These are phyloP conservation scores for Hedychridium roseum DNA, from an alignment of 2,888 invertebrate genomes.

Conservation along the genomic window DNA sequence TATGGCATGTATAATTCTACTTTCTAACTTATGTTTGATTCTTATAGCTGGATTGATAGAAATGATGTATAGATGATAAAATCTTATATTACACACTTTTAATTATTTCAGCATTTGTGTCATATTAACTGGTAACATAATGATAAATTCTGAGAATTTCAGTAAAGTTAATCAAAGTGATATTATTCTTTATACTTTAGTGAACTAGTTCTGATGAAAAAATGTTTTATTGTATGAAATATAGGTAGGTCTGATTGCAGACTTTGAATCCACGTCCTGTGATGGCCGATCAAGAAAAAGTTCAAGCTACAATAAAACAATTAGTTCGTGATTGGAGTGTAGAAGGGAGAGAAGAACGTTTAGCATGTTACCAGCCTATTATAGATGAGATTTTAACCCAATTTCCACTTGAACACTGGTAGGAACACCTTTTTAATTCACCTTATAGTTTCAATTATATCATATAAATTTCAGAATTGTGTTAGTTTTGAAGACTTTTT, in stretches of 20 bases:
- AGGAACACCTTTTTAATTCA: constrained; percentile 22
- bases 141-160: too few species aligned
- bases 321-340: constrained; percentile 97
- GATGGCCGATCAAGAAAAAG: constrained; percentile 74
- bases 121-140: too few species aligned
- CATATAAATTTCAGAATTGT: too few species aligned
- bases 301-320: constrained; percentile 93
- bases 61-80: too few species aligned
- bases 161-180: too few species aligned
- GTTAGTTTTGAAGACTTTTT: not conserved
- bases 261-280: constrained; percentile 55
- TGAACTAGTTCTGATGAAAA: constrained; percentile 30
- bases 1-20: constrained; percentile 35
- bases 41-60: too few species aligned
- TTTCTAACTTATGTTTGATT: too few species aligned
- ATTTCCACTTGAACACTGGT: constrained; percentile 74
- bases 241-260: constrained; percentile 55
- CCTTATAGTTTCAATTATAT: not conserved
- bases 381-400: constrained; percentile 80
- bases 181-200: constrained; percentile 22
- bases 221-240: constrained; percentile 47
- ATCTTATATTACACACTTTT: too few species aligned
- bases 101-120: too few species aligned
- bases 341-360: constrained; percentile 82
- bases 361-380: constrained; percentile 89